Evolutionary conservation across 2,888 invertebrate genomes (phyloP).

Genomic region (Sabellastarte sp.): DNA sequence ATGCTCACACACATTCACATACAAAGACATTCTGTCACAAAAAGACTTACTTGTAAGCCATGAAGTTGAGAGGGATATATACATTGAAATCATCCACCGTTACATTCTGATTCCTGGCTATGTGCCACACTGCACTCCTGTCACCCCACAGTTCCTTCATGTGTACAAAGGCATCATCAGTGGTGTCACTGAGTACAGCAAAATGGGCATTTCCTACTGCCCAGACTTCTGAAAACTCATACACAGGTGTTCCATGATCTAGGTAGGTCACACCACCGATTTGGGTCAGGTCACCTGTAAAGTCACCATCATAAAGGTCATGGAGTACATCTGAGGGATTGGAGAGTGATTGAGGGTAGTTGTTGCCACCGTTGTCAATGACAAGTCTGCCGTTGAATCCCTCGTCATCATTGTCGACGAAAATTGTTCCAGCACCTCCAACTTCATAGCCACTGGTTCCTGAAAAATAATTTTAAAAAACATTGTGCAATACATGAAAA

Average conservation of each 20-base stretch:
- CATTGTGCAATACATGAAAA: too few relatives aligned
- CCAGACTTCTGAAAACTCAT: conserved; percentile 18
- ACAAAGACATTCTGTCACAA: too few relatives aligned
- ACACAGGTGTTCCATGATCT: conserved; percentile 20
- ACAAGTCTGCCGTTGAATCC: conserved; percentile 24
- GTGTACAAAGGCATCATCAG: too few relatives aligned
- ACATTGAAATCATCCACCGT: conserved; percentile 33
- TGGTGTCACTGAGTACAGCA: conserved; percentile 38
- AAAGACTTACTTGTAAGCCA: conserved; percentile 42
- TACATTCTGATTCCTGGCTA: conserved; percentile 34
- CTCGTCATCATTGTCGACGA: conserved; percentile 25
- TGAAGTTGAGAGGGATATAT: conserved; percentile 38
- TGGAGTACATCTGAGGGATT: too few relatives aligned
- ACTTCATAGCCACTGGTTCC: conserved; percentile 34
- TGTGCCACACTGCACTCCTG: conserved; percentile 37
- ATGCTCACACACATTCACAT: too few relatives aligned
- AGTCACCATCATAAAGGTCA: conserved; percentile 35
- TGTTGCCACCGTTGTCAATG: conserved; percentile 36
- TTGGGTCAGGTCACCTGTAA: conserved; percentile 31
- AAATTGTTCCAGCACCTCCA: conserved; percentile 43
- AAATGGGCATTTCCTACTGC: conserved; percentile 40
- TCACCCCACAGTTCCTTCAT: conserved; percentile 34
- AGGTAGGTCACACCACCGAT: conserved; percentile 42
- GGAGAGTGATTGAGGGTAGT: too few relatives aligned
- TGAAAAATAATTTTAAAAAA: too few relatives aligned